Evolutionary conservation across 2,113 vertebrate species (phyloP).

Genomic region (Plestiodon gilberti): DNA sequence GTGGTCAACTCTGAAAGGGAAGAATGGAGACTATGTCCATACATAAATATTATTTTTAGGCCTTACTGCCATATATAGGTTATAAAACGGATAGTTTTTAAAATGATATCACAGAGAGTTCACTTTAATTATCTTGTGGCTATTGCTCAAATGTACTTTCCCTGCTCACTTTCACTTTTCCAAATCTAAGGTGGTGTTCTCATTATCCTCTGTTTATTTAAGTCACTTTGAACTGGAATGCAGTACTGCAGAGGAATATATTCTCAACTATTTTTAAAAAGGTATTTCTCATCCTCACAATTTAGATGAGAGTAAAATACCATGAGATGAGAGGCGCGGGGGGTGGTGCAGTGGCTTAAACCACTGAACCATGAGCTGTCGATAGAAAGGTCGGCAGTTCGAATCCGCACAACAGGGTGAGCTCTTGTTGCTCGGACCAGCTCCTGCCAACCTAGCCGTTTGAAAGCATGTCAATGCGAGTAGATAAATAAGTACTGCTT

Average conservation of each 20-base stretch:
- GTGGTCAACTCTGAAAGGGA: neutral
- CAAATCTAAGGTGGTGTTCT: neutral
- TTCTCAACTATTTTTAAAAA: neutral
- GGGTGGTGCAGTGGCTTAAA: no score
- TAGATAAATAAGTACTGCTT: no score
- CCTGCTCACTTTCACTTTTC: neutral
- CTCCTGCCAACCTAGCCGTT: no score
- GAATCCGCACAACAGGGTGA: no score
- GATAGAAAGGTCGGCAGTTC: no score
- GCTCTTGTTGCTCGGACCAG: no score
- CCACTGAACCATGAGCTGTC: no score
- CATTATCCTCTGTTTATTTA: conserved; percentile 6
- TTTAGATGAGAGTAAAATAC: neutral
- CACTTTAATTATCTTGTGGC: neutral
- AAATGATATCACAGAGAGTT: neutral
- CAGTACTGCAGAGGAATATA: neutral
- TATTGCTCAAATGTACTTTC: neutral
- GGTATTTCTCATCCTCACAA: neutral
- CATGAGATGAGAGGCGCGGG: no score
- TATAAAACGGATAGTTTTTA: neutral
- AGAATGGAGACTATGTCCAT: neutral
- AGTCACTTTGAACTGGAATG: neutral
- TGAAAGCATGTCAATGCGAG: no score
- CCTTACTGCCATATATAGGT: neutral
- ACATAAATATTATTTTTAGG: neutral